phyloP scores from a whole-genome alignment of 2,888 invertebrate species.

The Diarsia mendica region DNA sequence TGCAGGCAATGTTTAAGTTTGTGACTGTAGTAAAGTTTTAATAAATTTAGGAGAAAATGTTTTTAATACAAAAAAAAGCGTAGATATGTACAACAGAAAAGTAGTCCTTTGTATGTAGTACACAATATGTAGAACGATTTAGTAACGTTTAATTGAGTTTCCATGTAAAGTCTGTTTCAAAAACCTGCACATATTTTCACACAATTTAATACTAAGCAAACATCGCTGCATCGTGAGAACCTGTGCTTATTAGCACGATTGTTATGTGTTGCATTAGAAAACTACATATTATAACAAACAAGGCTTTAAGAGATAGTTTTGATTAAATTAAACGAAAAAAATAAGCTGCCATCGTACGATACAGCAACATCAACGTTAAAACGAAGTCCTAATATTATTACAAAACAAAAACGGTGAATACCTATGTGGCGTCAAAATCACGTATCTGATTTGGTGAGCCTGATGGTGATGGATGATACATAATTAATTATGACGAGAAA shows the following conservation, averaged over 20 bases:
- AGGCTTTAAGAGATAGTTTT: not conserved
- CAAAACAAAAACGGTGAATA: not conserved
- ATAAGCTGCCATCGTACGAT: too few species aligned
- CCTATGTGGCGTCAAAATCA: not conserved
- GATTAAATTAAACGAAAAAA: too few species aligned
- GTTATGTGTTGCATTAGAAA: not conserved
- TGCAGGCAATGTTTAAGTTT: constrained; percentile 83
- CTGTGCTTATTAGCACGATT: not conserved
- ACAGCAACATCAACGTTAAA: not conserved
- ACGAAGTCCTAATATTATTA: not conserved
- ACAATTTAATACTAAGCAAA: not conserved
- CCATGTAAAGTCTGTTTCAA: constrained; percentile 8
- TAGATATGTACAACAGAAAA: not conserved
- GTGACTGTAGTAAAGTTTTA: constrained; percentile 82
- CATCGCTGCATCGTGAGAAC: constrained; percentile 14
- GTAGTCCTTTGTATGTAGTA: not conserved
- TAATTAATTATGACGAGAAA: not conserved
- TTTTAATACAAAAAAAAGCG: not conserved
- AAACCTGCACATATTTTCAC: constrained; percentile 7
- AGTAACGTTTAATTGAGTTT: constrained; percentile 13
- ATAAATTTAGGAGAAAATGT: not conserved
- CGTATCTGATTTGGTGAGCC: not conserved
- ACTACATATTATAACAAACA: not conserved
- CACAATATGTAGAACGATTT: constrained; percentile 3
- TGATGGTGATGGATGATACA: not conserved